Percentiles rank a stretch among this genome's conserved stretches.
phyloP scores from a whole-genome alignment of 2,888 invertebrate species.

The Galeruca laticollis region DNA sequence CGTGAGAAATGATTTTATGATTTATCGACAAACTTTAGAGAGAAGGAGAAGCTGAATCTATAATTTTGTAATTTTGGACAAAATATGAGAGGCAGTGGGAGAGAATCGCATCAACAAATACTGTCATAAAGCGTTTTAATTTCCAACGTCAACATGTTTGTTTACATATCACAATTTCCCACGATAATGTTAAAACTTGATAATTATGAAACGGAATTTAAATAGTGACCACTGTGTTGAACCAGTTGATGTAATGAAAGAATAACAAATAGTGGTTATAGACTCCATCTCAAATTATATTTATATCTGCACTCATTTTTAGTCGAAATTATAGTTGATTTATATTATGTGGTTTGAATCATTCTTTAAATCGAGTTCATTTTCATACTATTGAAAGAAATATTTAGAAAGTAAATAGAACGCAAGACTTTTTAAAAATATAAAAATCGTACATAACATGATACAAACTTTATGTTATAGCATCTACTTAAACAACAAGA shows the following conservation, averaged over 20 bases:
- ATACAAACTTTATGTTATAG: too few species aligned
- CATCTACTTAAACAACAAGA: too few species aligned
- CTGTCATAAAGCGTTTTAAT: background rate
- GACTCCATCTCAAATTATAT: background rate
- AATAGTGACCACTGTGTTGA: background rate
- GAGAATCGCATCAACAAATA: background rate
- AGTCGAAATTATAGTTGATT: too few species aligned
- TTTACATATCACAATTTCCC: background rate
- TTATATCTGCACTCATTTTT: too few species aligned
- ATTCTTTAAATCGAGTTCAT: too few species aligned
- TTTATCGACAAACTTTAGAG: background rate
- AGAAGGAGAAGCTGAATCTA: background rate
- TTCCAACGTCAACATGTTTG: background rate
- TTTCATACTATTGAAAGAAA: too few species aligned
- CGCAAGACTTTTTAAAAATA: too few species aligned
- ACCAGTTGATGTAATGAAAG: background rate
- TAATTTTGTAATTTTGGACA: too few species aligned
- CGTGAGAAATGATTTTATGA: too few species aligned
- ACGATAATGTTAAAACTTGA: constrained; percentile 1
- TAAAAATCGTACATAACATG: too few species aligned
- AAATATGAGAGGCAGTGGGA: background rate
- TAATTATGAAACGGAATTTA: background rate
- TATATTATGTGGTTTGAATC: too few species aligned
- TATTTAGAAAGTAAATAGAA: too few species aligned
- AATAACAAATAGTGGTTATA: background rate